Evolutionary conservation across 1,140 invertebrate species (phyloP), one percentile per base, ranked within the genome.

Genomic region (Eumeta japonica): DNA sequence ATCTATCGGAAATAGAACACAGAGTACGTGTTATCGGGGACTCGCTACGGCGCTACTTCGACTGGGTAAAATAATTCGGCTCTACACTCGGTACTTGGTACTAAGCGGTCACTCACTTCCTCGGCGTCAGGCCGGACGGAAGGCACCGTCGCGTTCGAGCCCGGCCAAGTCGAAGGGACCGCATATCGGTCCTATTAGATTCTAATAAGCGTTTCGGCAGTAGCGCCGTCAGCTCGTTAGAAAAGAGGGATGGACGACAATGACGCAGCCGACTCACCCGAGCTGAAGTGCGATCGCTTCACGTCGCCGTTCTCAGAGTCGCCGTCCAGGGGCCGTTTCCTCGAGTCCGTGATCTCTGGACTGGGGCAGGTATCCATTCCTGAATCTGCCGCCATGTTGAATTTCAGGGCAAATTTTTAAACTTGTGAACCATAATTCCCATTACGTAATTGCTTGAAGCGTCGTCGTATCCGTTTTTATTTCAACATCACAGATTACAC

Each of bases 231-330:
- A 24, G 20, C 7, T 24, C 20, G 20, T 7, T 24, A 7, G n/a
- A 7, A 24, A n/a, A 7, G 7, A 24, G 20, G 50, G 55, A 54
- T 52, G 50, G 43, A 24, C 43, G 31, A 36, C 19, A 30, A 12
- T 30, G 28, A 14, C 33, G 10, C 33, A 9, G 33, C 16, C 4
- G 14, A 75, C 74, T 80, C 79, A 92, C 89, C 89, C 84, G 86
- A 84, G 64, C 87, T 89, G 75, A 89, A 90, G 76, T 92, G 89
- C 45, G 89, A 92, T 71, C 88, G 83, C 78, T 92, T 92, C 46
- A 88, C 87, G 53, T 88, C 84, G 52, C 87, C 88, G 80, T 89
- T 89, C 73, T 92, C 89, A 52, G 82, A 81, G 75, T 91, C 89
- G 51, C 84, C 84, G 76, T 92, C 89, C 56, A 90, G 81, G 43